phyloP scores from a whole-genome alignment of 2,888 invertebrate species.

The Dynastes maya region DNA sequence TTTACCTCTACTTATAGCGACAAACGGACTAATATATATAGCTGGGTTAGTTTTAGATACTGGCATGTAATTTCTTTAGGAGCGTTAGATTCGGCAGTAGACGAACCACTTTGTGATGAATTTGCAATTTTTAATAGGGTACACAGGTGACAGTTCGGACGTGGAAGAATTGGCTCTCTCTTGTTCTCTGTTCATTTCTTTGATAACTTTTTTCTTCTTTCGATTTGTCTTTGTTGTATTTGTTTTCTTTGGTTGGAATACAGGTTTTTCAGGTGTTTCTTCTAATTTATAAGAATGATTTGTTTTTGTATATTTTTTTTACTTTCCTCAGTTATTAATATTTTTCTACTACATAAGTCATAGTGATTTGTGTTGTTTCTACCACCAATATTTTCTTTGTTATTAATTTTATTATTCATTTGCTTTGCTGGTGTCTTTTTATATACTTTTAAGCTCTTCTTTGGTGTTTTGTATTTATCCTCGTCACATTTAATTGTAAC shows the following conservation, averaged over 20 bases:
- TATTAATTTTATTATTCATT: neutral
- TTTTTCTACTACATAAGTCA: slow-evolving; percentile 18
- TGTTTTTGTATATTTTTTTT: neutral
- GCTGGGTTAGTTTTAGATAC: slow-evolving; percentile 59
- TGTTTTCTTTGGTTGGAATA: neutral
- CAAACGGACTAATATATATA: slow-evolving; percentile 73
- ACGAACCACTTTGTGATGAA: neutral
- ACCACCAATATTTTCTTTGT: slow-evolving; percentile 23
- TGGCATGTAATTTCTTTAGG: neutral
- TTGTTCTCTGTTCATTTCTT: neutral
- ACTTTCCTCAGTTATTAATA: neutral
- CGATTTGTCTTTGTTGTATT: neutral
- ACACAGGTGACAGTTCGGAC: slow-evolving; percentile 22
- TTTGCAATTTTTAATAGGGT: slow-evolving; percentile 17
- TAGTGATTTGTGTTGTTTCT: slow-evolving; percentile 13
- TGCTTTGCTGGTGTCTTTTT: slow-evolving; percentile 36
- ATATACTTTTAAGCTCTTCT: slow-evolving; percentile 57
- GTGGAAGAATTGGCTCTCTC: neutral
- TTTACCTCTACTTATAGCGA: slow-evolving; percentile 77
- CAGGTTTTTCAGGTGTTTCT: neutral
- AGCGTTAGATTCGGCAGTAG: neutral
- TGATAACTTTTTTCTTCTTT: too few species aligned
- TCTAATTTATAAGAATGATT: neutral
- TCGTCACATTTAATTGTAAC: slow-evolving; percentile 5
- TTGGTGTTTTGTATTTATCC: slow-evolving; percentile 53